Evolutionary conservation across 2,888 invertebrate species (phyloP).

Genomic region (Thecophora atra): DNA sequence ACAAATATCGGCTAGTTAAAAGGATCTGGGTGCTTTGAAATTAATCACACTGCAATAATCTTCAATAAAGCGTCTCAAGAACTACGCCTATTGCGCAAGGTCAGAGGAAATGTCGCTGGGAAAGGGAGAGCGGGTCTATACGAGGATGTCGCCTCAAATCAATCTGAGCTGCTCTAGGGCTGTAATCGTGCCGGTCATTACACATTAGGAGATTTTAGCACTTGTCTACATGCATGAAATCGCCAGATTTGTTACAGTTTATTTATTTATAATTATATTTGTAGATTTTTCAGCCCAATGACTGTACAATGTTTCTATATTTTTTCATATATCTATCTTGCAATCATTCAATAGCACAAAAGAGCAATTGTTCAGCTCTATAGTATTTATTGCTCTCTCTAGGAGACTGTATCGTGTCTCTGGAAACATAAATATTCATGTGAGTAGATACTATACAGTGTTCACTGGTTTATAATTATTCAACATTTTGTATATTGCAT

Average conservation of each 20-base stretch:
- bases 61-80: too few relatives aligned
- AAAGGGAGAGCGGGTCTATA: too few relatives aligned
- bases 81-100: too few relatives aligned
- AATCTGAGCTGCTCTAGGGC: conserved; percentile 24
- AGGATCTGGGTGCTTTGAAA: too few relatives aligned
- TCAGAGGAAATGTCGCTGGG: neutral
- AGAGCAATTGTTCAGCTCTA: too few relatives aligned
- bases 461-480: conserved; percentile 1
- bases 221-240: neutral
- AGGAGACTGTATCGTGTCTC: neutral
- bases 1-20: too few relatives aligned
- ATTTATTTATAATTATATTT: neutral
- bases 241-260: neutral
- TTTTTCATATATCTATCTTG: neutral
- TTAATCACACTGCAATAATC: too few relatives aligned
- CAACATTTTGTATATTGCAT: conserved; percentile 9
- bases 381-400: too few relatives aligned
- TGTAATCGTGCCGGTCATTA: neutral
- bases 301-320: neutral
- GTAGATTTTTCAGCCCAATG: neutral
- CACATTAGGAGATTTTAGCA: neutral
- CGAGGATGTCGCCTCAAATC: neutral
- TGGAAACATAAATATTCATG: neutral
- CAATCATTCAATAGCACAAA: neutral
- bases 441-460: too few relatives aligned